Evolutionary conservation across 2,888 invertebrate species (phyloP).

Genomic region (Chymomyza caudatula): DNA sequence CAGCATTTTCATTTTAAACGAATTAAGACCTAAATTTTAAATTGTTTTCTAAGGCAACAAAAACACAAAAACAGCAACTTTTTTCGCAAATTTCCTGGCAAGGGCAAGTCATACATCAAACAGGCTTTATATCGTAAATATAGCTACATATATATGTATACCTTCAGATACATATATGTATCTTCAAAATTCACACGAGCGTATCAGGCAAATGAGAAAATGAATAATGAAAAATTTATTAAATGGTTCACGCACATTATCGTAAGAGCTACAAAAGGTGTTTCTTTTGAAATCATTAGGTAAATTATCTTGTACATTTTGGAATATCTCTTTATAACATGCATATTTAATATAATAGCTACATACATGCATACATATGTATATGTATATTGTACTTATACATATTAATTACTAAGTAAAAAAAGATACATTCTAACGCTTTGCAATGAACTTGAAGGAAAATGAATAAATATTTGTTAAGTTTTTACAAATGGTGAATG

Average conservation of each 20-base stretch:
- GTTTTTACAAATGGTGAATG: conserved; percentile 61
- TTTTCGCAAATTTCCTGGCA: background rate
- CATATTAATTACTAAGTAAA: conserved; percentile 34
- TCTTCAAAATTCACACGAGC: background rate
- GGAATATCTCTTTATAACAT: conserved; percentile 21
- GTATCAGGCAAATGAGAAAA: conserved; percentile 15
- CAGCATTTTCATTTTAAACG: conserved; percentile 24
- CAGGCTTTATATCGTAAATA: background rate
- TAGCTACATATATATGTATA: conserved; percentile 2
- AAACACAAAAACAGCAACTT: background rate
- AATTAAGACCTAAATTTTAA: conserved; percentile 35
- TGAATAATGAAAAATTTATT: conserved; percentile 2
- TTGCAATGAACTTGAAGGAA: conserved; percentile 33
- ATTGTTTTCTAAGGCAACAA: conserved; percentile 17
- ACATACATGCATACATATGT: conserved; percentile 2
- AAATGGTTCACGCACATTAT: background rate
- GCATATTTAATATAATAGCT: too few species aligned
- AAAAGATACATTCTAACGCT: conserved; percentile 43
- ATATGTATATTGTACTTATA: conserved; percentile 41
- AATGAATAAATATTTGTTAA: conserved; percentile 60
- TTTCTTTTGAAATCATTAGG: conserved; percentile 46
- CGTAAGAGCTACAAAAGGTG: background rate
- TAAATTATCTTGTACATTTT: conserved; percentile 60
- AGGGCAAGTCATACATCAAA: conserved; percentile 11
- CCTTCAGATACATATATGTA: conserved; percentile 22